These are phyloP conservation scores for Gryllus longicercus DNA, from an alignment of 2,888 invertebrate genomes.

Conservation along the genomic window DNA sequence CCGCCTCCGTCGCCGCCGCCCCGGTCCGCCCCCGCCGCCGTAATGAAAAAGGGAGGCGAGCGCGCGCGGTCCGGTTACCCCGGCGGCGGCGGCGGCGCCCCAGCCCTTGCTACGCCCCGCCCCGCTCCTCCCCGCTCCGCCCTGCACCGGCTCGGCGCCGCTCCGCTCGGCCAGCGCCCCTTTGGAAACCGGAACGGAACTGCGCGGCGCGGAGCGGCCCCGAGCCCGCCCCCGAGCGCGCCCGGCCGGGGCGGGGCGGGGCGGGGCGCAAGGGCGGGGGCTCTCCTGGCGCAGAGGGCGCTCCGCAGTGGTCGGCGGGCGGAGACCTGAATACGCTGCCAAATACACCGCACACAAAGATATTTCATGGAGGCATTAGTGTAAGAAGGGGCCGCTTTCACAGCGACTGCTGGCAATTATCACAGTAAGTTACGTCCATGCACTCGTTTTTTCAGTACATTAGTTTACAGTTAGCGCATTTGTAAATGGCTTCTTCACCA, in stretches of 20 bases:
- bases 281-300: too few species aligned
- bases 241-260: background rate
- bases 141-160: background rate
- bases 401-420: too few species aligned
- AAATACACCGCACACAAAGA: too few species aligned
- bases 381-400: too few species aligned
- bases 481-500: too few species aligned
- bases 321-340: too few species aligned
- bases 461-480: too few species aligned
- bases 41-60: background rate
- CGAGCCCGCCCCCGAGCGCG: background rate
- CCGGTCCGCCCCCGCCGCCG: background rate
- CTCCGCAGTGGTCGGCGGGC: too few species aligned
- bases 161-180: background rate
- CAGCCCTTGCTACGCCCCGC: background rate
- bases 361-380: too few species aligned
- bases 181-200: conserved; percentile 8
- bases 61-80: background rate
- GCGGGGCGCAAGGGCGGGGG: too few species aligned
- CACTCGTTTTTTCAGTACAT: too few species aligned
- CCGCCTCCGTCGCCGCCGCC: background rate
- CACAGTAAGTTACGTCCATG: too few species aligned
- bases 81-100: background rate
- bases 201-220: background rate
- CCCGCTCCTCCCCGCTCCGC: background rate